Evolutionary conservation across 2,113 vertebrate genomes (phyloP).

Genomic region (Pelvicachromis taeniatus): DNA sequence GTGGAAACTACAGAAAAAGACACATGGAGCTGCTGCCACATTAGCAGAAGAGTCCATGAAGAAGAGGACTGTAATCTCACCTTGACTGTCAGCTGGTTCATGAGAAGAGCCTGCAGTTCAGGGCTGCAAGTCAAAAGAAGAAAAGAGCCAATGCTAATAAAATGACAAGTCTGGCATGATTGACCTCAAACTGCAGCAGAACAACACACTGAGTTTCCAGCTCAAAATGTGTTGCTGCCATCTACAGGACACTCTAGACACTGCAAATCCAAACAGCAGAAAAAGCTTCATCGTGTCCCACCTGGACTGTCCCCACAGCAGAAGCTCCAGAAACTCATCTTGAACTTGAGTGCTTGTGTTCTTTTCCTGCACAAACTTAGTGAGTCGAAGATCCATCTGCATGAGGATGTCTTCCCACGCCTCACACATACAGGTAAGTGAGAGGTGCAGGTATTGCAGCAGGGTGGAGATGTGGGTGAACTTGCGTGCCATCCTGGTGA

Average conservation of each 20-base stretch:
- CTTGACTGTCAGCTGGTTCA: constrained; percentile 97
- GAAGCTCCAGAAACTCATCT: constrained; percentile 95
- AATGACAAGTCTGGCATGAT: background rate
- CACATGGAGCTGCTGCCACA: background rate
- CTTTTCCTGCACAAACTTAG: constrained; percentile 99
- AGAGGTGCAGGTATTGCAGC: constrained; percentile 93
- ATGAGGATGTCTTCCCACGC: constrained; percentile 97
- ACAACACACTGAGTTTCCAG: background rate
- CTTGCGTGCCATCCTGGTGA: constrained; percentile 95
- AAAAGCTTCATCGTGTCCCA: constrained; percentile 19
- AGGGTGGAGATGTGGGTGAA: constrained; percentile 98
- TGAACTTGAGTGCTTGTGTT: constrained; percentile 95
- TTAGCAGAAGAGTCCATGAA: background rate
- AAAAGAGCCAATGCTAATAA: background rate
- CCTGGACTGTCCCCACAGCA: constrained; percentile 98
- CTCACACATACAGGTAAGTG: constrained; percentile 95
- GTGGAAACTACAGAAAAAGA: background rate
- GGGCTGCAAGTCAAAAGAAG: constrained; percentile 64
- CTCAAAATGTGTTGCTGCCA: background rate
- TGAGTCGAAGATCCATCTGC: constrained; percentile 96
- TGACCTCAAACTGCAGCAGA: background rate
- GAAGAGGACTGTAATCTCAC: constrained; percentile 57
- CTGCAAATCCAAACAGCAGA: background rate
- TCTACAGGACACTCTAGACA: constrained; percentile 8
- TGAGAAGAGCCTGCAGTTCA: constrained; percentile 92